These are phyloP conservation scores for Zaprionus davidi DNA, from an alignment of 1,140 invertebrate species.

Conservation along the genomic window DNA sequence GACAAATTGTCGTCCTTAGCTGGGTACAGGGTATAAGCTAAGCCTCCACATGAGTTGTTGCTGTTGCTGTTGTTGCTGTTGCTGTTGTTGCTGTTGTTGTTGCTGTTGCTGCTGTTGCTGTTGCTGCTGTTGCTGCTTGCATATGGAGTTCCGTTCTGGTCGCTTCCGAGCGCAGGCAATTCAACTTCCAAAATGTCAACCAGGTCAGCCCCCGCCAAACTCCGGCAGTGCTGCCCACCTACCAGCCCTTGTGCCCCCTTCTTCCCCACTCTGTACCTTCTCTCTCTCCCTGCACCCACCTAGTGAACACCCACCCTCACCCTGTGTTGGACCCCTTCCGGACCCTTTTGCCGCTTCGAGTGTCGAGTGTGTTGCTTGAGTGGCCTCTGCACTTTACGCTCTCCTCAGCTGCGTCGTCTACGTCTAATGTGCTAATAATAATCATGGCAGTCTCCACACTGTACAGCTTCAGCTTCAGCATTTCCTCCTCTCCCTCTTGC, in stretches of 20 bases:
- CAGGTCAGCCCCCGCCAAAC: slow-evolving; percentile 27
- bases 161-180: slow-evolving; percentile 52
- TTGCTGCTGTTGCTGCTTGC: slow-evolving; percentile 50
- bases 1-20: slow-evolving; percentile 67
- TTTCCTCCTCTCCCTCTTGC: neutral
- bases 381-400: slow-evolving; percentile 72
- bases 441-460: slow-evolving; percentile 61
- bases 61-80: too few relatives aligned
- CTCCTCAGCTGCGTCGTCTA: slow-evolving; percentile 36
- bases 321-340: neutral
- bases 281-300: neutral
- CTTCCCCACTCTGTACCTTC: neutral
- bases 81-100: slow-evolving; percentile 1
- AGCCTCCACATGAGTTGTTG: neutral
- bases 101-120: neutral
- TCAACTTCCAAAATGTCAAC: slow-evolving; percentile 56
- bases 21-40: neutral
- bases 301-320: too few relatives aligned
- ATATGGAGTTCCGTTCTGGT: slow-evolving; percentile 70
- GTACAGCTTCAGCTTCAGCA: neutral
- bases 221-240: neutral
- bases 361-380: slow-evolving; percentile 80
- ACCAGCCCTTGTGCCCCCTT: neutral
- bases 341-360: slow-evolving; percentile 36
- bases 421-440: slow-evolving; percentile 80